Base-by-base conservation (phyloP, 2,113 vertebrate species). In the Mus spicilegus region DNA sequence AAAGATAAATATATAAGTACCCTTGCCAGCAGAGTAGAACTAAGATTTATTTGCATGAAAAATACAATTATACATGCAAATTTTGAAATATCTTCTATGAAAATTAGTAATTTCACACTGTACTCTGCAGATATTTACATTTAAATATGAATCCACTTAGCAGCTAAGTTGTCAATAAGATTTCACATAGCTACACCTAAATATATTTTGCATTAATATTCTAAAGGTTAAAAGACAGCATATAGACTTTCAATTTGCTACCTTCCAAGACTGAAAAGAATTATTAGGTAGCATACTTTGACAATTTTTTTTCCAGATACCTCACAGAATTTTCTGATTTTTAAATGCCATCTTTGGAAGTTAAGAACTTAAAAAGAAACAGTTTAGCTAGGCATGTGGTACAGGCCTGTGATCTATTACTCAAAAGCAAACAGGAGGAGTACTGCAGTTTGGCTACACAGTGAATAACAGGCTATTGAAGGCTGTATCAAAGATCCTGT, bases 21-120 rank as follows among this genome's bases (percentile, higher is more conserved):
- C 92, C 95, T 87, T 97, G 75, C 87, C 81, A 96, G 67, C 14
- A 95, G 65, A 80, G 51, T 56, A 97, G 81, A 91, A 89, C 22
- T 92, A 96, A 90, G 87, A 63, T 97, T 89, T 56, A 46, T 97
- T 95, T 97, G 84, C 96, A 96, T 75, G 76, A 91, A 91, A 87
- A 97, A 96, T 96, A 33, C 17, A 92, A 94, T 97, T 98, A 95
- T 63, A 89, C 56, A 97, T 97, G 98, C 88, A 98, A 98, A 97
- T 87, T 96, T 93, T 96, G 28, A 97, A 97, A 91, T 96, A 58
- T 61, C 22, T 98, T 39, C 73, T 97, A 86, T 92, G 75, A 98
- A 98, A 98, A 97, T 72, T 91, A 97, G 92, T n/a, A 95, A 81
- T 93, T 97, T 89, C 46, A 95, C 4, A 69, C 69, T 96, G 14